Conservation (phyloP, 2,113 vertebrate genomes). For the Speoplatyrhinus poulsoni region DNA sequence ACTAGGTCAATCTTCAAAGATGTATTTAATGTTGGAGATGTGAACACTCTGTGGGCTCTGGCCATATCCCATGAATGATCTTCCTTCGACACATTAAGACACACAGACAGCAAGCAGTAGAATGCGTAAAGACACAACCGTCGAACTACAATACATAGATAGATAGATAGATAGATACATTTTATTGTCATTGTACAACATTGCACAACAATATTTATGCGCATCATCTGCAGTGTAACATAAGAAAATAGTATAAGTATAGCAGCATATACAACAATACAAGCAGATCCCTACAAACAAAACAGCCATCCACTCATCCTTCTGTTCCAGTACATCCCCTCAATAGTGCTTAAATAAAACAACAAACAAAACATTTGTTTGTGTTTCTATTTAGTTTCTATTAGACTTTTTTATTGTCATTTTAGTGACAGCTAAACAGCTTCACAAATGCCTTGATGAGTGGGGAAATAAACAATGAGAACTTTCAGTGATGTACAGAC, state of each 20-base stretch:
- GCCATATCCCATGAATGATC: neutral
- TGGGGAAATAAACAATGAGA: conserved; percentile 5
- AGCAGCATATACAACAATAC: no score
- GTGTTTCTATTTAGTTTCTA: neutral
- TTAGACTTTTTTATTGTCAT: neutral
- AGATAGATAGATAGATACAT: no score
- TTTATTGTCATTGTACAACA: no score
- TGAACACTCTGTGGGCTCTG: neutral
- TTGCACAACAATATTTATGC: no score
- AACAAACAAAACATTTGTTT: no score
- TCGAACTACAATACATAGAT: no score
- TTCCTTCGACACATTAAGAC: neutral
- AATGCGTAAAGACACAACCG: conserved; percentile 2
- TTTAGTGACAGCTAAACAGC: neutral
- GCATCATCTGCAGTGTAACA: no score
- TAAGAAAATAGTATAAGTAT: no score
- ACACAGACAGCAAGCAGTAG: neutral
- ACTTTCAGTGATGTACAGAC: neutral
- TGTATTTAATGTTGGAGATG: neutral
- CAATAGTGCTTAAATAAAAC: no score
- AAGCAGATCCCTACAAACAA: no score
- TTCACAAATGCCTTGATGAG: neutral
- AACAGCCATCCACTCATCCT: no score
- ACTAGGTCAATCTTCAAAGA: neutral
- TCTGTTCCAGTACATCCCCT: no score